Evolutionary conservation across 2,113 vertebrate genomes (phyloP), one percentile per base, ranked within the genome.

Genomic region (Phylloscopus trochiloides): DNA sequence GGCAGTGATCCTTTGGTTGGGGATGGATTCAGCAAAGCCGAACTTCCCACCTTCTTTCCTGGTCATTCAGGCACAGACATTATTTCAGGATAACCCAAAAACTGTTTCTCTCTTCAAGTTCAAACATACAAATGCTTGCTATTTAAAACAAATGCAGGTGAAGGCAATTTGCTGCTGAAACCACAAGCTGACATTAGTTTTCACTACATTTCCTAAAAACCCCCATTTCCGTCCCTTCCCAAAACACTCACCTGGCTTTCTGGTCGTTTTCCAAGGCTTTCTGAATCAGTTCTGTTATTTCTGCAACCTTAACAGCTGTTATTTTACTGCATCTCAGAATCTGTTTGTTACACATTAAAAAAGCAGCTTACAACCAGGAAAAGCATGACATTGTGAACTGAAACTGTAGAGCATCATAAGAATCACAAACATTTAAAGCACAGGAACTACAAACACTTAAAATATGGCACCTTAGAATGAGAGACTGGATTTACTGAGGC

Each of bases 271-370:
- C 98, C 97, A 99, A 97, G 32, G 99, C 99, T 98, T 98, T 99
- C 13, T 97, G 98, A 95, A 99, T 99, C 54, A 99, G 98, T 68
- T 99, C 99, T 63, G 99, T 99, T 96, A 99, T 99, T 97, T 99
- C 99, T 58, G 98, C 97, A 26, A 99, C 99, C 97, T 99, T 99
- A 36, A 99, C 99, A 32, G 99, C 99, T 94, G 99, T 98, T 91
- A 99, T 99, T 98, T 99, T 99, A 96, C 98, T 99, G 98, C 99
- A 99, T 82, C 99, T 98, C 96, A 99, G 98, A 85, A 99, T 98
- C 99, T 99, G 95, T 92, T 72, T 81, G 63, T 93, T 79, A 96
- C 12, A 94, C 9, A 71, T 4, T 4, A 93, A 85, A 29, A 15
- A 15, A 91, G 18, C 51, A 36, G 38, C 47, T 95, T 92, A 88